Evolutionary conservation across 2,113 vertebrate species (phyloP), one percentile per base, ranked within the genome.

Genomic region (Spea multiplicata): DNA sequence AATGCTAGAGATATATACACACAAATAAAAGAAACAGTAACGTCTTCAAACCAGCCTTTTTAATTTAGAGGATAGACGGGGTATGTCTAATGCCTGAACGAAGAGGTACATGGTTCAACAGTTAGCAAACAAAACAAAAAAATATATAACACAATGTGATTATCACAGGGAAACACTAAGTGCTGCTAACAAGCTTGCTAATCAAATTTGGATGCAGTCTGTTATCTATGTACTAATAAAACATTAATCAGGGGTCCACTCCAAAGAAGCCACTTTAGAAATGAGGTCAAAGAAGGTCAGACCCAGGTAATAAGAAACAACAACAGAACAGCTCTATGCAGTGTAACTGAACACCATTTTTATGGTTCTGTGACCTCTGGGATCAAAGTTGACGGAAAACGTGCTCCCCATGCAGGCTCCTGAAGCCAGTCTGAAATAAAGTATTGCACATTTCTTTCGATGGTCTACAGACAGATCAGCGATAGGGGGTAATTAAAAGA

Each of bases 241-340:
- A 95, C 88, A 91, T 89, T 91, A 87, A 90, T 89, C 87, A 89
- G 83, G 82, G 80, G 83, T 84, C 84, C 92, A 89, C 87, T 89
- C 88, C 89, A 89, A 83, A 87, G 85, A 85, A 91, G 86, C 84
- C 85, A 86, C 86, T 88, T 86, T 86, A 75, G 88, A 88, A 89
- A 88, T 82, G 84, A 90, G 93, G 92, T 94, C 91, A 92, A 74
- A 76, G 82, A 83, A 89, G 94, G 94, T 95, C 91, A 94, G 87
- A 85, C 84, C 88, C 92, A 89, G 88, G 92, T 91, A 94, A 95
- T 94, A 94, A 93, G 90, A 89, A 95, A 95, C 91, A 94, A 95
- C 93, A 94, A 93, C 87, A 93, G 89, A 89, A 84, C 81, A 90
- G 81, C 87, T 88, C 85, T 89, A 81, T 85, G 85, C 84, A 91